Evolutionary conservation across 2,888 invertebrate genomes (phyloP).

Genomic region (Eupithecia centaureata): DNA sequence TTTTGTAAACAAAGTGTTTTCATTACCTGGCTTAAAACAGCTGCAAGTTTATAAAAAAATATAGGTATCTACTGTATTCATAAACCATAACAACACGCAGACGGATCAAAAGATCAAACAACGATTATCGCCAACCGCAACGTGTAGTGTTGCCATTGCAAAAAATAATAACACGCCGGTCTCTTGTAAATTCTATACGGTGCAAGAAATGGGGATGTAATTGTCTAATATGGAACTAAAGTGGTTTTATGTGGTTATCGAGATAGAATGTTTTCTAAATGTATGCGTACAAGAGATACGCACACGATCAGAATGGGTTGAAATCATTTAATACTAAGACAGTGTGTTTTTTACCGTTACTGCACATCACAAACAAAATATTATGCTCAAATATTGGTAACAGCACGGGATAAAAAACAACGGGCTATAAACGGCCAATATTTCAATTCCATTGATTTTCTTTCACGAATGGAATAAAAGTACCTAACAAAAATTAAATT

Average conservation of each 20-base stretch:
- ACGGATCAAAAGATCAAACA: slow-evolving; percentile 40
- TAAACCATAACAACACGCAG: slow-evolving; percentile 19
- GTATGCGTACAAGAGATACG: too few species aligned
- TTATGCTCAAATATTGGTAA: too few species aligned
- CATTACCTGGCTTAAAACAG: not conserved
- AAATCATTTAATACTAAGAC: too few species aligned
- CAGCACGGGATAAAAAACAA: too few species aligned
- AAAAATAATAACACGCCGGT: slow-evolving; percentile 38
- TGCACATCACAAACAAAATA: too few species aligned
- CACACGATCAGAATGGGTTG: too few species aligned
- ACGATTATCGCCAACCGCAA: slow-evolving; percentile 39
- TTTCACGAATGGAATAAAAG: too few species aligned
- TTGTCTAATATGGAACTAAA: slow-evolving; percentile 18
- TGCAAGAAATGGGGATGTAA: slow-evolving; percentile 21
- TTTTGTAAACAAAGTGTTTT: not conserved
- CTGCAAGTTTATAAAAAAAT: too few species aligned
- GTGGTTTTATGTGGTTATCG: slow-evolving; percentile 9
- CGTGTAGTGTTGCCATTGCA: slow-evolving; percentile 43
- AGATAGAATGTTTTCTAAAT: not conserved
- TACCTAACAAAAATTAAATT: too few species aligned
- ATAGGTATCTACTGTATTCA: not conserved
- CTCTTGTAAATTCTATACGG: slow-evolving; percentile 36
- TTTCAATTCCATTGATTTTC: too few species aligned
- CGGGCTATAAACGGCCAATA: too few species aligned
- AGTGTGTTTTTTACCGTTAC: too few species aligned